These are phyloP conservation scores for Pseudopodoces humilis DNA, from an alignment of 2,113 vertebrate genomes.

Conservation along the genomic window DNA sequence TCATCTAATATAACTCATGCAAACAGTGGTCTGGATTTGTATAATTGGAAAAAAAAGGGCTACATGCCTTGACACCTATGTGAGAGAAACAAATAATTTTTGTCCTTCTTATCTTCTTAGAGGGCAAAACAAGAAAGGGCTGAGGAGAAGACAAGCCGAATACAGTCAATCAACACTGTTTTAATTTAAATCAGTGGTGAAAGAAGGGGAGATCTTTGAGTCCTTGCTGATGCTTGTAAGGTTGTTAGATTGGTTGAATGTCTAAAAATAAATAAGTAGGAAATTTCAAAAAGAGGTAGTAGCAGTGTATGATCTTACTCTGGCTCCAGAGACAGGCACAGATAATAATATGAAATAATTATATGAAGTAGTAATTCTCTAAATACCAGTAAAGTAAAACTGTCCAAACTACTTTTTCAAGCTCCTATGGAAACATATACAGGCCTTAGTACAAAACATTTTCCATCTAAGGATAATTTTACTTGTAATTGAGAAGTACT, in stretches of 20 bases:
- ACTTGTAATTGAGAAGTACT: not conserved
- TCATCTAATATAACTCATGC: not conserved
- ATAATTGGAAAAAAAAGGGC: not conserved
- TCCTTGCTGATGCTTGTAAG: not conserved
- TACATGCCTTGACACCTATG: accelerated
- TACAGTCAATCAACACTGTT: not conserved
- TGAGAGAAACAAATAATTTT: not conserved
- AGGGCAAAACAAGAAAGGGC: not conserved
- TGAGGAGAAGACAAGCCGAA: not conserved
- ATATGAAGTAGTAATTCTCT: not conserved
- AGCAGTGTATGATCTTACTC: not conserved
- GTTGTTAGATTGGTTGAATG: not conserved
- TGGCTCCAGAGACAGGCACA: not conserved
- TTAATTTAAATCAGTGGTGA: not conserved
- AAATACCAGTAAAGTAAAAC: not conserved
- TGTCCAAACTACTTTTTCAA: not conserved
- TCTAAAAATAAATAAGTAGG: not conserved
- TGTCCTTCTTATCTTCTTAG: not conserved
- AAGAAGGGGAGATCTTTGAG: not conserved
- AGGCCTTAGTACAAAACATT: not conserved
- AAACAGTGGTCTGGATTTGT: not conserved
- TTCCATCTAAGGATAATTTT: not conserved
- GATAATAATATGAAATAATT: not conserved
- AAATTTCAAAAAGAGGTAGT: not conserved
- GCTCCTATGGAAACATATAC: not conserved